Conservation (phyloP, 2,797 vertebrate genomes). For the Perodicticus potto region DNA sequence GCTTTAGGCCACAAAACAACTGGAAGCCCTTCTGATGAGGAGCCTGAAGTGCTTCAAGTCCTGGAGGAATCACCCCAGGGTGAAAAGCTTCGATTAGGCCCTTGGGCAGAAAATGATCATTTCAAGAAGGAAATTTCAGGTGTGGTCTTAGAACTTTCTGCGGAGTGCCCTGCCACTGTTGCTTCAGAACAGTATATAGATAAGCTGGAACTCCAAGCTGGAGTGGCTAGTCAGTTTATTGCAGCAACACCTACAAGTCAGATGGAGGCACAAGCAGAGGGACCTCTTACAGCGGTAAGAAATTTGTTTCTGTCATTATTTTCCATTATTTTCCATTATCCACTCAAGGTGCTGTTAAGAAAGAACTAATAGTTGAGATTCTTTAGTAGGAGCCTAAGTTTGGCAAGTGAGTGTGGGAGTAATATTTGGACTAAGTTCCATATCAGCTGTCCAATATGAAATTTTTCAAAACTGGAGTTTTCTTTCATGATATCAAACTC, state of each 20-base stretch:
- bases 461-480: not conserved
- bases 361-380: constrained; percentile 2
- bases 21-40: constrained; percentile 95
- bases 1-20: constrained; percentile 91
- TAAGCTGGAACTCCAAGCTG: constrained; percentile 93
- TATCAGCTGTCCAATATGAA: not conserved
- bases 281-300: constrained; percentile 96
- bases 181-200: constrained; percentile 89
- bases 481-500: constrained; percentile 10
- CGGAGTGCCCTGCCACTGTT: constrained; percentile 82
- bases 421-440: not conserved
- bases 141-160: constrained; percentile 83
- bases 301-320: constrained; percentile 12
- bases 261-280: constrained; percentile 96
- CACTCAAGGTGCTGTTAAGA: constrained; percentile 13
- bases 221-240: constrained; percentile 89
- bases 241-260: constrained; percentile 95
- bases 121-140: constrained; percentile 83
- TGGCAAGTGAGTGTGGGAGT: not conserved
- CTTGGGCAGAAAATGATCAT: constrained; percentile 81
- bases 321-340: not conserved
- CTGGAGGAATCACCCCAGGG: constrained; percentile 87
- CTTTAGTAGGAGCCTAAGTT: not conserved
- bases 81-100: constrained; percentile 85
- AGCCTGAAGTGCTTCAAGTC: constrained; percentile 87